phyloP scores from a whole-genome alignment of 2,113 vertebrate genomes.

The Taurulus bubalis region DNA sequence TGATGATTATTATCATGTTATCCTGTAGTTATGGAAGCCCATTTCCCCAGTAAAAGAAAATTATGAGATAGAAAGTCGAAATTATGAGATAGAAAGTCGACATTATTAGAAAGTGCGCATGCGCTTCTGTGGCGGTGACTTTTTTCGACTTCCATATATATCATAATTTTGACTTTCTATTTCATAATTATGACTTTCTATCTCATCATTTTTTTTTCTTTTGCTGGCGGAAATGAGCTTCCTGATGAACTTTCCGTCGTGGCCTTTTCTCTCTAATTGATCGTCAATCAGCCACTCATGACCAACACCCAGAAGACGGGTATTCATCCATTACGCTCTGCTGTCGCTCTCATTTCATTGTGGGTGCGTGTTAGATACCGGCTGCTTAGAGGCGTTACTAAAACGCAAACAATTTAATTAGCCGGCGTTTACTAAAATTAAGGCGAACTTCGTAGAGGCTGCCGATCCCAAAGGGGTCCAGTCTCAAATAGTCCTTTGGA shows the following conservation, averaged over 20 bases:
- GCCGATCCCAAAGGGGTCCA: not conserved
- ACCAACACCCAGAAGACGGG: conserved; percentile 50
- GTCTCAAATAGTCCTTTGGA: conserved; percentile 51
- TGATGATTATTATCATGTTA: not conserved
- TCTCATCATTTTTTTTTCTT: no score
- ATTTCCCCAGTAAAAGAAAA: no score
- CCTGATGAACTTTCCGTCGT: conserved; percentile 29
- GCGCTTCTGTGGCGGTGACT: no score
- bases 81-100: no score
- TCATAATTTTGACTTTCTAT: no score
- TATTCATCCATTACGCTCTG: conserved; percentile 41
- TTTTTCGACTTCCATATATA: no score
- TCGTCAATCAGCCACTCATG: conserved; percentile 41
- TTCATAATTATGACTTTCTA: no score
- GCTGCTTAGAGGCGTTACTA: conserved; percentile 44
- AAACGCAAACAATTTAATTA: conserved; percentile 57
- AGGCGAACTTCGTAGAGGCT: not conserved
- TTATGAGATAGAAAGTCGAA: no score
- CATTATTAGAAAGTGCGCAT: no score
- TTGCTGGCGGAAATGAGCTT: no score
- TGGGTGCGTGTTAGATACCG: conserved; percentile 39
- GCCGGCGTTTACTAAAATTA: not conserved
- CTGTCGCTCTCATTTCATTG: conserved; percentile 58
- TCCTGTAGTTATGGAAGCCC: no score
- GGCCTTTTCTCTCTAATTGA: conserved; percentile 46